These are phyloP conservation scores for Promerops cafer DNA, from an alignment of 2,113 vertebrate genomes.

Conservation along the genomic window DNA sequence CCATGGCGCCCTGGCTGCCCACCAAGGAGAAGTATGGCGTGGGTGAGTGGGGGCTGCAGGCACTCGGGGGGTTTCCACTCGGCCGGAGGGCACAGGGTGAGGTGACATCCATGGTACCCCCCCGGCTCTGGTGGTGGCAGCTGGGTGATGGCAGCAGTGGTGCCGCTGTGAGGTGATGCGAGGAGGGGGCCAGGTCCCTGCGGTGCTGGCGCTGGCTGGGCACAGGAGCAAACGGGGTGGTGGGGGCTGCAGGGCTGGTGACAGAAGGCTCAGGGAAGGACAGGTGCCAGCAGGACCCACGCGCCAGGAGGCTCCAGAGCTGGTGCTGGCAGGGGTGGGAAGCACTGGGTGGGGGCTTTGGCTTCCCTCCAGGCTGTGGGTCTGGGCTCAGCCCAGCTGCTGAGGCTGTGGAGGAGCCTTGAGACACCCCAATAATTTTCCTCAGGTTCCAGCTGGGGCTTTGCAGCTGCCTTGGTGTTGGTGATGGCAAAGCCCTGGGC, in stretches of 20 bases:
- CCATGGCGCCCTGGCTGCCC: constrained; percentile 50
- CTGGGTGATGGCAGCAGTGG: background rate
- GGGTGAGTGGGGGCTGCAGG: background rate
- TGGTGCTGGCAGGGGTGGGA: background rate
- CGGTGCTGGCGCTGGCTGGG: fast-evolving
- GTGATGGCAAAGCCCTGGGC: background rate
- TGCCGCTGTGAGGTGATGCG: background rate
- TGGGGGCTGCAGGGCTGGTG: background rate
- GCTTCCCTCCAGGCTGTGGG: background rate
- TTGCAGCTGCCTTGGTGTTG: fast-evolving
- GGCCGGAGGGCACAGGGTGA: fast-evolving
- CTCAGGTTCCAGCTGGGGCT: fast-evolving
- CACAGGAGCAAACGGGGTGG: fast-evolving
- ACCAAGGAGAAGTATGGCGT: constrained; percentile 48
- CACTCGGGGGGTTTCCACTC: fast-evolving
- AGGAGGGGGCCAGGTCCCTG: fast-evolving
- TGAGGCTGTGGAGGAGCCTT: background rate
- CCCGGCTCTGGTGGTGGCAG: background rate
- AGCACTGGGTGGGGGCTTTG: background rate
- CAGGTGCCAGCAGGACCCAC: background rate
- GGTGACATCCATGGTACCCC: fast-evolving
- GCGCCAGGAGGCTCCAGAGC: background rate
- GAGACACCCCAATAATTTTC: background rate
- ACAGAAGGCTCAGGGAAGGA: fast-evolving
- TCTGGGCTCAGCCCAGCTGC: background rate